Base-by-base conservation (phyloP, 1,140 invertebrate genomes). In the Euwallacea similis region DNA sequence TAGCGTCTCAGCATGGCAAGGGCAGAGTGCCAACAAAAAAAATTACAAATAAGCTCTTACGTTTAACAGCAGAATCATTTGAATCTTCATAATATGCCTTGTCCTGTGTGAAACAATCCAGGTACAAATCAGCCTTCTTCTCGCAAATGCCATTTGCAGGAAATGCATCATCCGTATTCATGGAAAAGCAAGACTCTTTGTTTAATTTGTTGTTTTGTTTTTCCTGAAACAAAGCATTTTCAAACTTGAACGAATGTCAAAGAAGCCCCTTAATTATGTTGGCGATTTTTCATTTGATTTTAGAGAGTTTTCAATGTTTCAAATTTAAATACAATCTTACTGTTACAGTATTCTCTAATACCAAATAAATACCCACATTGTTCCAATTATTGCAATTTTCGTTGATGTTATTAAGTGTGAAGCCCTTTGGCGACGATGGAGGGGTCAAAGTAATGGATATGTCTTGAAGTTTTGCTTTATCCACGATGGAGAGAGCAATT, bases 401-500 rank as follows among this genome's bases (percentile, higher is more conserved):
- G 33, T 69, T 69, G 4, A 65, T 10, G 44, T 60, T 70, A 43
- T 70, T 65, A 8, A 59, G 16, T 54, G 60, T 15, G 42, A 55
- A 63, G 56, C 50, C 56, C 42, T 71, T 69, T 0, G 74, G 74
- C 13, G 74, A 75, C 33, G 62, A 43, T 7, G 74, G 74, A 42
- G 74, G 74, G 7, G 71, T 71, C 11, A 72, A 42, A 10, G 66
- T 73, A 9, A 72, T 62, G 13, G 62, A 47, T 50, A 72, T 72
- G 33, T 76, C 66, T 16, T 72, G 66, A 13, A 72, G 47, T 53
- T 73, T 73, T n/a, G 72, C 21, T 11, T 69, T 47, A 42, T 75
- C 72, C 43, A 76, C 72, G 11, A 76, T 33, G 13, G 74, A 66
- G 55, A 76, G 66, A 13, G 73, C 78, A 2, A 78, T 71, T 9